These are phyloP conservation scores for Diplolepis rosae DNA, from an alignment of 2,888 invertebrate species.

Conservation along the genomic window DNA sequence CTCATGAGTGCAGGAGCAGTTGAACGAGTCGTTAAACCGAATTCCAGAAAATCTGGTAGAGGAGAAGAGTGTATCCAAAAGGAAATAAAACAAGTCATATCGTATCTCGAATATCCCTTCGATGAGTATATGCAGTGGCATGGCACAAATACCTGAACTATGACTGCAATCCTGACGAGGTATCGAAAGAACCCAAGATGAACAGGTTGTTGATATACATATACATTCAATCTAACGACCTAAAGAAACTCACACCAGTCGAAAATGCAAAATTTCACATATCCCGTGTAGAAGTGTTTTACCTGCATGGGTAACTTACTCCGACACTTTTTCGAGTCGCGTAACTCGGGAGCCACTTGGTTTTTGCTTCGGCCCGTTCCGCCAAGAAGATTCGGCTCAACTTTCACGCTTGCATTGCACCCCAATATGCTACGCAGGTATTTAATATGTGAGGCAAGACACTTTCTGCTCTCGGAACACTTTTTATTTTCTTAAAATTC, in stretches of 20 bases:
- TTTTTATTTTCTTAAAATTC: no score
- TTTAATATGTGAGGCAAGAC: not conserved
- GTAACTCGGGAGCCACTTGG: conserved; percentile 25
- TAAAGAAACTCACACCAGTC: not conserved
- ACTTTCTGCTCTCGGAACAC: no score
- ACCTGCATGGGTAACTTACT: conserved; percentile 8
- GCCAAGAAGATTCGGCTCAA: conserved; percentile 15
- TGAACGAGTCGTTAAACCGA: conserved; percentile 37
- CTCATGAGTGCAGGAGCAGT: conserved; percentile 41
- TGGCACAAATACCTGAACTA: conserved; percentile 5
- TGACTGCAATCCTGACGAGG: not conserved
- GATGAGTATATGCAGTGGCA: conserved; percentile 1
- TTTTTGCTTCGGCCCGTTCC: not conserved
- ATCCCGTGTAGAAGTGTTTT: not conserved
- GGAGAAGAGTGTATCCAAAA: conserved; percentile 35
- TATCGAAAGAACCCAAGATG: conserved; percentile 1
- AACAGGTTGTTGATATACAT: conserved; percentile 13
- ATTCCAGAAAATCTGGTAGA: conserved; percentile 44
- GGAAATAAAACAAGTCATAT: conserved; percentile 31
- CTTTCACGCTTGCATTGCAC: conserved; percentile 10
- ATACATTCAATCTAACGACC: not conserved
- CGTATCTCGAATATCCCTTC: conserved; percentile 40
- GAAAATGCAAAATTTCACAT: conserved; percentile 7
- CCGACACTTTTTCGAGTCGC: conserved; percentile 18
- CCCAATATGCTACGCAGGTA: not conserved